phyloP scores from a whole-genome alignment of 2,113 vertebrate species.

The Patagioenas fasciata region DNA sequence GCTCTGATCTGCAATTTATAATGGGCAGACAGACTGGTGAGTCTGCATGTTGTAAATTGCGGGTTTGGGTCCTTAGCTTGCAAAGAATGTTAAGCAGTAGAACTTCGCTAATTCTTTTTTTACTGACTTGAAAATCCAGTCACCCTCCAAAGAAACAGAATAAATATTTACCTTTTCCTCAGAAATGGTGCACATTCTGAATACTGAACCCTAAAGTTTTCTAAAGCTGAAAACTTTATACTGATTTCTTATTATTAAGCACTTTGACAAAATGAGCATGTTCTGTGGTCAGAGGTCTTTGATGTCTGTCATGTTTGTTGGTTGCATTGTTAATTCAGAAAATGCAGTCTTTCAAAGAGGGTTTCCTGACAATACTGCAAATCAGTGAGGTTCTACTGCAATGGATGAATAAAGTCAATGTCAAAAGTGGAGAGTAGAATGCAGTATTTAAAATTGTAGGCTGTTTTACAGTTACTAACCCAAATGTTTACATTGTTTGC shows the following conservation, averaged over 20 bases:
- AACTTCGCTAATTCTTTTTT: slow-evolving; percentile 59
- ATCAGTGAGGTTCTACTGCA: slow-evolving; percentile 70
- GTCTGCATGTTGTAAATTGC: slow-evolving; percentile 71
- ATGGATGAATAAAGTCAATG: slow-evolving; percentile 17
- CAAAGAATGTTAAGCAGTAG: slow-evolving; percentile 55
- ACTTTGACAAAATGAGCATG: not conserved
- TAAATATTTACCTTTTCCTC: not conserved
- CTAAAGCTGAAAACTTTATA: slow-evolving; percentile 41
- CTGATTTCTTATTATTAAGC: not conserved
- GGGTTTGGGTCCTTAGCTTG: slow-evolving; percentile 66
- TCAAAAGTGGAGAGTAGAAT: slow-evolving; percentile 54
- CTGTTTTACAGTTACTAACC: not conserved
- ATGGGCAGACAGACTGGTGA: slow-evolving; percentile 66
- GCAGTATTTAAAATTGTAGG: not conserved
- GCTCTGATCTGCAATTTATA: slow-evolving; percentile 69
- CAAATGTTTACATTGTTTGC: not conserved
- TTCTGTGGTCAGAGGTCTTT: slow-evolving; percentile 38
- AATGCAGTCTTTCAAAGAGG: slow-evolving; percentile 19
- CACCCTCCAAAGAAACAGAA: not conserved
- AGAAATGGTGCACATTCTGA: not conserved
- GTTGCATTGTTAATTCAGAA: slow-evolving; percentile 35
- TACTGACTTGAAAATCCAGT: slow-evolving; percentile 18
- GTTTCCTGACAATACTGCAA: slow-evolving; percentile 23
- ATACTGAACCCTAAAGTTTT: slow-evolving; percentile 40
- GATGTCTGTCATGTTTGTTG: slow-evolving; percentile 19